phyloP scores from a whole-genome alignment of 2,113 vertebrate species.

The Rostratula benghalensis region DNA sequence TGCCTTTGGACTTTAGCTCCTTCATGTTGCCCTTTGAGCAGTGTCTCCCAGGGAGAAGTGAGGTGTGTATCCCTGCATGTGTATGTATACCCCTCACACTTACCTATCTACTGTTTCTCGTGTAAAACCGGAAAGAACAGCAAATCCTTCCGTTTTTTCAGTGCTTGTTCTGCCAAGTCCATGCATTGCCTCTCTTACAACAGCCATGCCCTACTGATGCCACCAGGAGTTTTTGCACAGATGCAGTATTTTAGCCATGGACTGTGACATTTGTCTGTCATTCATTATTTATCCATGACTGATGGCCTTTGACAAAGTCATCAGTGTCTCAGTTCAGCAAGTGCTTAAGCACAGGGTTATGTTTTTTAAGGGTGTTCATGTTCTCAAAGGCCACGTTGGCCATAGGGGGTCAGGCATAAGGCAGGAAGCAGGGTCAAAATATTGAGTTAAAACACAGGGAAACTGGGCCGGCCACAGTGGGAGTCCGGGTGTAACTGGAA shows the following conservation, averaged over 20 bases:
- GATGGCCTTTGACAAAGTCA: not conserved
- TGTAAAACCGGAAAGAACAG: not conserved
- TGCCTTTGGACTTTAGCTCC: not conserved
- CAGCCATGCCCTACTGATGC: not conserved
- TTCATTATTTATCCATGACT: not conserved
- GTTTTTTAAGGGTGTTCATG: not conserved
- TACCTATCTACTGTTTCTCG: not conserved
- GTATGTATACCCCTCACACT: not conserved
- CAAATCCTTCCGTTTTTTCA: not conserved
- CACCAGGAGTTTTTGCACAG: not conserved
- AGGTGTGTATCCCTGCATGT: not conserved
- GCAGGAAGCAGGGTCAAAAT: not conserved
- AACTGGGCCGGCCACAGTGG: not conserved
- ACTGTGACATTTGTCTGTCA: not conserved
- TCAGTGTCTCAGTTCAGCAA: not conserved
- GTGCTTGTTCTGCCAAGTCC: not conserved
- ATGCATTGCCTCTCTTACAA: rapidly evolving
- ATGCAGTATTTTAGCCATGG: not conserved
- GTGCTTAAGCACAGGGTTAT: not conserved
- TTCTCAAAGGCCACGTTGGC: not conserved
- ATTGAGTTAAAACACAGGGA: not conserved
- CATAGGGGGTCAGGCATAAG: not conserved
- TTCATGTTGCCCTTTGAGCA: not conserved
- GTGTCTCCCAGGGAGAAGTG: not conserved
- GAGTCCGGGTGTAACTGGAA: not conserved